Conservation (phyloP, 2,797 vertebrate genomes). For the Sebastes minor region DNA sequence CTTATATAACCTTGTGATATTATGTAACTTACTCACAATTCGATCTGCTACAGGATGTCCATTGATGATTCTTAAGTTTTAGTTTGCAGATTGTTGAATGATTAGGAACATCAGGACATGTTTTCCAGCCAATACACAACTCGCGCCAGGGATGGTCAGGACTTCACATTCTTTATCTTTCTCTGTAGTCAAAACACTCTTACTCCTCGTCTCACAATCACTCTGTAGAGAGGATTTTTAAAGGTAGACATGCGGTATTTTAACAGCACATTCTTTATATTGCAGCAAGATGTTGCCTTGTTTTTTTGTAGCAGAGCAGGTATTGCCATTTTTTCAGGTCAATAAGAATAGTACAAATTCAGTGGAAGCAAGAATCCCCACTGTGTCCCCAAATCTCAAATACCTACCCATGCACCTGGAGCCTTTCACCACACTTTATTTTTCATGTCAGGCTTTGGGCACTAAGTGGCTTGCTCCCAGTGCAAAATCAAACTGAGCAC, state of each 20-base stretch:
- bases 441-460: slow-evolving; percentile 32
- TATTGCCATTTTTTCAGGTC: background rate
- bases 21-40: slow-evolving; percentile 39
- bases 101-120: slow-evolving; percentile 4
- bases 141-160: background rate
- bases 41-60: slow-evolving; percentile 36
- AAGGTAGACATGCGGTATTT: background rate
- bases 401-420: slow-evolving; percentile 12
- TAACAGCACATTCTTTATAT: background rate
- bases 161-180: slow-evolving; percentile 25
- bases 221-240: background rate
- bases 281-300: background rate
- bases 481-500: slow-evolving; percentile 14
- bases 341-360: slow-evolving; percentile 15
- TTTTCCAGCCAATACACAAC: slow-evolving; percentile 4
- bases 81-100: slow-evolving; percentile 31
- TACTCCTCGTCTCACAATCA: background rate
- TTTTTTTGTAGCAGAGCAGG: background rate
- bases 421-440: slow-evolving; percentile 7
- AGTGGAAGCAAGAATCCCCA: background rate
- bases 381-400: slow-evolving; percentile 10
- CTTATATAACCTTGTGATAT: slow-evolving; percentile 52
- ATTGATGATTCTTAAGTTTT: slow-evolving; percentile 39
- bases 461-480: slow-evolving; percentile 9
- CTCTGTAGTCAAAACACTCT: slow-evolving; percentile 3